Evolutionary conservation across 1,140 invertebrate genomes (phyloP).

Genomic region (Rhopalosiphum padi): DNA sequence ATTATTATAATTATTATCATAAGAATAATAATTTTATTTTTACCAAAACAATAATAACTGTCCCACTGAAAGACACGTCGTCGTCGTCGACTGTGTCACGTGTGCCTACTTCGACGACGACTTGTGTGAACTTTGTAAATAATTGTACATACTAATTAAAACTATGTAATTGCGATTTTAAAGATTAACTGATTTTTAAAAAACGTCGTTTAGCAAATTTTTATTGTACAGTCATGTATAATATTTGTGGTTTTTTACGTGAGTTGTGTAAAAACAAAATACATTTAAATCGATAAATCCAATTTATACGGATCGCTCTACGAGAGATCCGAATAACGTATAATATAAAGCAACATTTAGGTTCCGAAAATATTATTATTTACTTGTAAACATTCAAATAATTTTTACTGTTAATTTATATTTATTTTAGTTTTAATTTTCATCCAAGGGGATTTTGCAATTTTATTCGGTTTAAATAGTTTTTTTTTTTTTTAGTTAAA

Average conservation of each 20-base stretch:
- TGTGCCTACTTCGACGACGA: too few species aligned
- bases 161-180: constrained; percentile 5
- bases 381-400: not conserved
- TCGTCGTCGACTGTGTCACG: not conserved
- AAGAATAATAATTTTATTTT: constrained; percentile 8
- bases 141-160: not conserved
- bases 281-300: not conserved
- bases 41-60: not conserved
- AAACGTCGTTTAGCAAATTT: constrained; percentile 37
- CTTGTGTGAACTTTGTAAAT: not conserved
- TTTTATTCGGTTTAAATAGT: constrained; percentile 16
- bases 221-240: constrained; percentile 39
- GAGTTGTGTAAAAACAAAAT: constrained; percentile 34
- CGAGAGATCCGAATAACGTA: constrained; percentile 9
- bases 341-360: constrained; percentile 25
- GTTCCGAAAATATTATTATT: constrained; percentile 36
- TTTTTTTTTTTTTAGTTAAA: not conserved
- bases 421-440: constrained; percentile 18
- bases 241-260: constrained; percentile 36
- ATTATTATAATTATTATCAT: not conserved
- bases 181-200: not conserved
- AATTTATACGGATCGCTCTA: not conserved
- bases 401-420: constrained; percentile 21
- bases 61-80: not conserved
- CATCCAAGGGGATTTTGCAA: constrained; percentile 52